These are phyloP conservation scores for Trachops cirrhosus DNA, from an alignment of 2,797 vertebrate species.

Conservation along the genomic window DNA sequence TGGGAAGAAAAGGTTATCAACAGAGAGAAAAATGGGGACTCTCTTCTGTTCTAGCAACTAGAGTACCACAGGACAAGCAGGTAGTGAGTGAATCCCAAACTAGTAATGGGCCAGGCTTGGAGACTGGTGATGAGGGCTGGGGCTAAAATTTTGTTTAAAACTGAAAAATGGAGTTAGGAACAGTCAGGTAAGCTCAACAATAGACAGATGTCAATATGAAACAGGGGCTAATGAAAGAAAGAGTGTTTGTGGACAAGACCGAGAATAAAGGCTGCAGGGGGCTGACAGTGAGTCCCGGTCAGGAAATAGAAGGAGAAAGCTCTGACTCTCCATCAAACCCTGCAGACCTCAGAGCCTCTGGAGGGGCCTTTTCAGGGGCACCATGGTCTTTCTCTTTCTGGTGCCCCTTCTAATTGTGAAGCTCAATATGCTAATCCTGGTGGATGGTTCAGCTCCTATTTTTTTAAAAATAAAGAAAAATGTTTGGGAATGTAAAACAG, in stretches of 20 bases:
- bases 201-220: not conserved
- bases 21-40: not conserved
- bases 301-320: not conserved
- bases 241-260: not conserved
- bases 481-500: not conserved
- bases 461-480: not conserved
- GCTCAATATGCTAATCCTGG: not conserved
- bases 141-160: not conserved
- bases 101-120: not conserved
- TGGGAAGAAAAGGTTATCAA: not conserved
- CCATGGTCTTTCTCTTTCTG: not conserved
- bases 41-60: not conserved
- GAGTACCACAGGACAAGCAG: not conserved
- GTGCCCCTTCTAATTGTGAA: not conserved
- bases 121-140: not conserved
- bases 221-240: not conserved
- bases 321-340: not conserved
- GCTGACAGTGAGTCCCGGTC: not conserved
- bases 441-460: not conserved
- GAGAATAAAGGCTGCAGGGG: not conserved
- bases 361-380: not conserved
- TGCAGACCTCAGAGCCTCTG: accelerated
- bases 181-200: not conserved
- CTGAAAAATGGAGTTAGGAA: not conserved
- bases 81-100: not conserved